Evolutionary conservation across 2,888 invertebrate species (phyloP), one percentile per base, ranked within the genome.

Genomic region (Caenorhabditis wallacei): DNA sequence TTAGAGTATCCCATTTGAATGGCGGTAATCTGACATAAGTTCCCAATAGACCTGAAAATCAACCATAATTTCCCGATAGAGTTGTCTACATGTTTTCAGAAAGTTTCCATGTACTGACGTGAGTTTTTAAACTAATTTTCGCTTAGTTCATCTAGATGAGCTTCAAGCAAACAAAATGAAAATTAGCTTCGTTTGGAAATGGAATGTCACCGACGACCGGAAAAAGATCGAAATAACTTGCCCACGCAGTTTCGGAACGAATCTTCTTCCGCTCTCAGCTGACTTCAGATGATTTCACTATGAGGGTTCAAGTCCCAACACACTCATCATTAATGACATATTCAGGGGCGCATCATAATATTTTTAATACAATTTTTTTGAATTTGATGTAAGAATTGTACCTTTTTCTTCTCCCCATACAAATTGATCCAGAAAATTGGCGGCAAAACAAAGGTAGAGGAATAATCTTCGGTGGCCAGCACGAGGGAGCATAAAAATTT

Each of bases 401-500:
- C 88, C 85, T 81, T 90, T 90, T 64, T 90, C 90, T 75, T 90
- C 90, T 53, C 90, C 89, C 79, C 89, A 90, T 11, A 89, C 89
- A 59, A 90, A 86, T 63, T 88, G 90, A 81, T 90, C 89, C 35
- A 90, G 61, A 64, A 90, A 90, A 71, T 88, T 89, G 35, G 89
- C 89, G 0, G 84, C 63, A 74, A 90, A 88, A 68, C 88, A 90
- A 1, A 89, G 69, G 68, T 85, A 88, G 24, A 90, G 76, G 68
- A 90, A 88, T 13, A 86, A 35, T 51, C 88, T 63, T 1, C 87
- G 83, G 46, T 88, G 83, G 0, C 87, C 88, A 40, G 84, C 86
- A 20, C 90, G 70, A 5, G 78, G 59, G 11, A 83, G 37, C 16
- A 86, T 8, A 63, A 90, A 87, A 2, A 89, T 86, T 51, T 85